These are phyloP conservation scores for Zootoca vivipara DNA, from an alignment of 2,113 vertebrate species.

Conservation along the genomic window DNA sequence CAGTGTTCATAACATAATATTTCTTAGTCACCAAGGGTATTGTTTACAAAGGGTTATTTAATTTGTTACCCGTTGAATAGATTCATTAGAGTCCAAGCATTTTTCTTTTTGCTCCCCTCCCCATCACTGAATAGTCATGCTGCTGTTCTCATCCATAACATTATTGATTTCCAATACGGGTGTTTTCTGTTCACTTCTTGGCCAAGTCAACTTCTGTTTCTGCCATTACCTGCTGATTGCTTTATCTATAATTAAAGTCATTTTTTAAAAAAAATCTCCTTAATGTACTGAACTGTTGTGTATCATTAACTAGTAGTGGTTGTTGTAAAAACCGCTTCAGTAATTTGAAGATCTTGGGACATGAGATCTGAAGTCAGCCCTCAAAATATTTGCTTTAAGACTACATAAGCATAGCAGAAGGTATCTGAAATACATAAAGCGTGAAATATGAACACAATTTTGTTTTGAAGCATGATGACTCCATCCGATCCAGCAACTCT, in stretches of 20 bases:
- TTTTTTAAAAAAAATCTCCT: slow-evolving; percentile 52
- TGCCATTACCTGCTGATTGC: slow-evolving; percentile 56
- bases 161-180: slow-evolving; percentile 55
- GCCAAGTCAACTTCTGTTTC: slow-evolving; percentile 46
- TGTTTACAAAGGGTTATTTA: slow-evolving; percentile 10
- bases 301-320: slow-evolving; percentile 44
- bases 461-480: slow-evolving; percentile 29
- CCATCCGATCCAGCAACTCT: not conserved
- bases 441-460: slow-evolving; percentile 31
- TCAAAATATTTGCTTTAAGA: slow-evolving; percentile 28
- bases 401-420: slow-evolving; percentile 4
- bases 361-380: not conserved
- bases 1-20: slow-evolving; percentile 12
- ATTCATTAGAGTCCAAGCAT: not conserved
- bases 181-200: slow-evolving; percentile 45
- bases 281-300: slow-evolving; percentile 52
- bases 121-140: slow-evolving; percentile 34
- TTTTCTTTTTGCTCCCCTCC: not conserved
- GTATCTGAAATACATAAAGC: slow-evolving; percentile 36
- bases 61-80: slow-evolving; percentile 7
- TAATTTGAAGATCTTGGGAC: slow-evolving; percentile 23
- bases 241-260: slow-evolving; percentile 65
- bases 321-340: slow-evolving; percentile 40
- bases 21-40: not conserved
- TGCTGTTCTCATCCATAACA: slow-evolving; percentile 43